Percentiles rank a stretch among this genome's conserved stretches.
Conservation (phyloP, 2,888 invertebrate species). For the Folsomia manolachei region DNA sequence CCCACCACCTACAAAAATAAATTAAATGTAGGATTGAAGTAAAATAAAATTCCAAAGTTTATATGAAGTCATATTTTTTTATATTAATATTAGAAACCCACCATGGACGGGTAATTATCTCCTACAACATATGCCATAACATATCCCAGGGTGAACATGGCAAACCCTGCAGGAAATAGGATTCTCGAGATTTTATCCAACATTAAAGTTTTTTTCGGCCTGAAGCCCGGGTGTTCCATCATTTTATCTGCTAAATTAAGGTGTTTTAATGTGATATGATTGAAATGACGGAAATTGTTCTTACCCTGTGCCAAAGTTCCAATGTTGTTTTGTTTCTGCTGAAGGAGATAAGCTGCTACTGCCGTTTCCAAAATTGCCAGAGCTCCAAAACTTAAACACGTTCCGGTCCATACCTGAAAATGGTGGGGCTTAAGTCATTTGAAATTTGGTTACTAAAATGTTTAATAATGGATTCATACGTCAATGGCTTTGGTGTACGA, state of each 20-base stretch:
- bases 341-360: conserved; percentile 12
- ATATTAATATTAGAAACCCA: too few species aligned
- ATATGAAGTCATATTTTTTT: too few species aligned
- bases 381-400: conserved; percentile 17
- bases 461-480: too few species aligned
- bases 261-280: neutral
- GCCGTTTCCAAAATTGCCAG: conserved; percentile 25
- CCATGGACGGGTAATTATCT: too few species aligned
- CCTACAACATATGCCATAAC: neutral
- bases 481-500: conserved; percentile 21
- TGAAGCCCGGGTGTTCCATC: neutral
- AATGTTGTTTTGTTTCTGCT: neutral
- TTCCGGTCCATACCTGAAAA: conserved; percentile 22
- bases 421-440: too few species aligned
- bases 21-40: too few species aligned
- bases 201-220: neutral
- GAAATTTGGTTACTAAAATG: too few species aligned
- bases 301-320: neutral
- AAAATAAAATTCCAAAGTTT: too few species aligned
- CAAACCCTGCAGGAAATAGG: conserved; percentile 19
- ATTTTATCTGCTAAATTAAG: neutral
- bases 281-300: neutral
- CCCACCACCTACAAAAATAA: too few species aligned
- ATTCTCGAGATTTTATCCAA: conserved; percentile 25
- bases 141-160: neutral